Evolutionary conservation across 2,797 vertebrate genomes (phyloP).

Genomic region (Chelmon rostratus): DNA sequence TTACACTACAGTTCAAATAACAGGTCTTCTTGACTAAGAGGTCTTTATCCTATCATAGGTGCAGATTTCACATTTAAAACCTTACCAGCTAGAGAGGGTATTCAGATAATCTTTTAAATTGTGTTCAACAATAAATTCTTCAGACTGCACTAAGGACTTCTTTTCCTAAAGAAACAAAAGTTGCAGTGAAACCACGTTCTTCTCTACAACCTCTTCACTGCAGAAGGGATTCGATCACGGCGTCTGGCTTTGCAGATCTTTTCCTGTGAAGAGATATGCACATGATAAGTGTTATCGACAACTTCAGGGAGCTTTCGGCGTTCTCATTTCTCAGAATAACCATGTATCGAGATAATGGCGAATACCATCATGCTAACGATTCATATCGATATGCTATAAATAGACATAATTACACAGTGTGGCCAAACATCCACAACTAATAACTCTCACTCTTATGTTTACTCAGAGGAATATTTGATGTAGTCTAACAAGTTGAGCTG

Average conservation of each 20-base stretch:
- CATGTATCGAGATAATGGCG: conserved; percentile 15
- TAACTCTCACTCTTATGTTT: not conserved
- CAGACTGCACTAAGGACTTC: conserved; percentile 38
- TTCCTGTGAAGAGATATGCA: conserved; percentile 88
- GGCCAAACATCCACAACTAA: not conserved
- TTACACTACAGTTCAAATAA: conserved; percentile 47
- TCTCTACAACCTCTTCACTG: conserved; percentile 84
- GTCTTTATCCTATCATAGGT: conserved; percentile 33
- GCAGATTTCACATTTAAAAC: conserved; percentile 63
- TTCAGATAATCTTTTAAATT: conserved; percentile 58
- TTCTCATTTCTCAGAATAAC: conserved; percentile 69
- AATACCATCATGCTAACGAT: not conserved
- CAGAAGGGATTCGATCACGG: conserved; percentile 94
- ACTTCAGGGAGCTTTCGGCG: conserved; percentile 20
- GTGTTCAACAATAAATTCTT: conserved; percentile 47
- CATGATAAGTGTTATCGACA: conserved; percentile 61
- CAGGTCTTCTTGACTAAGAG: conserved; percentile 49
- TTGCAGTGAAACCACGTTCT: conserved; percentile 19
- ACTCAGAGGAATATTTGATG: not conserved
- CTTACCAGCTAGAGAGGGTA: conserved; percentile 64
- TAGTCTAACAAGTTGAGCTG: not conserved
- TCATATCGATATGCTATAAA: conserved; percentile 18
- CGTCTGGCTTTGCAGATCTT: conserved; percentile 93
- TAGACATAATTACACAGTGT: not conserved
- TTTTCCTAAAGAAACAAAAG: conserved; percentile 51